Conservation (phyloP, 1,140 invertebrate genomes). For the Geopemphigus sp. region DNA sequence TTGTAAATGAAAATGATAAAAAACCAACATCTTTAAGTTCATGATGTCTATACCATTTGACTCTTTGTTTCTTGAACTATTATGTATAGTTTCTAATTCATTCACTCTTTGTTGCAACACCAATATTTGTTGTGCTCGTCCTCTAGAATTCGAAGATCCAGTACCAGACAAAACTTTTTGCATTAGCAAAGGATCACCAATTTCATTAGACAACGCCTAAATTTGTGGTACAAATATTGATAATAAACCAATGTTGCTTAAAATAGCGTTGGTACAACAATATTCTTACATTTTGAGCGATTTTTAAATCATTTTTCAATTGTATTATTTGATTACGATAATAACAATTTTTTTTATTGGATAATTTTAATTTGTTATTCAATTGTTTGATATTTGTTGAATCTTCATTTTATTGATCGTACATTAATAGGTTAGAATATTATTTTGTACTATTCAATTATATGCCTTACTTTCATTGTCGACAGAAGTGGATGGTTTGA, state of each 20-base stretch:
- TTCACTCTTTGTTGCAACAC: slow-evolving; percentile 7
- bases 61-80: neutral
- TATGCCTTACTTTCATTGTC: neutral
- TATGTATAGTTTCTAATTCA: slow-evolving; percentile 16
- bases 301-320: slow-evolving; percentile 38
- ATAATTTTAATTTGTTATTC: neutral
- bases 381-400: neutral
- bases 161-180: neutral
- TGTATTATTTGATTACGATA: slow-evolving; percentile 23
- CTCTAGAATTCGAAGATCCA: slow-evolving; percentile 12
- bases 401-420: neutral
- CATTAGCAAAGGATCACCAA: neutral
- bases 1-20: too few relatives aligned
- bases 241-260: neutral
- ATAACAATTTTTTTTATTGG: slow-evolving; percentile 20
- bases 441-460: neutral
- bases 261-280: neutral
- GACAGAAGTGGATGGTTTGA: neutral
- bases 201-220: slow-evolving; percentile 33
- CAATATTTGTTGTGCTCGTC: slow-evolving; percentile 30
- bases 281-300: slow-evolving; percentile 14
- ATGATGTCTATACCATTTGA: neutral
- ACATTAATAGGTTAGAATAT: neutral
- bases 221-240: neutral
- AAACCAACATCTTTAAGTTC: too few relatives aligned